Conservation (phyloP, 64 coral and sea anemone genomes). For the Platygyra sinensis region DNA sequence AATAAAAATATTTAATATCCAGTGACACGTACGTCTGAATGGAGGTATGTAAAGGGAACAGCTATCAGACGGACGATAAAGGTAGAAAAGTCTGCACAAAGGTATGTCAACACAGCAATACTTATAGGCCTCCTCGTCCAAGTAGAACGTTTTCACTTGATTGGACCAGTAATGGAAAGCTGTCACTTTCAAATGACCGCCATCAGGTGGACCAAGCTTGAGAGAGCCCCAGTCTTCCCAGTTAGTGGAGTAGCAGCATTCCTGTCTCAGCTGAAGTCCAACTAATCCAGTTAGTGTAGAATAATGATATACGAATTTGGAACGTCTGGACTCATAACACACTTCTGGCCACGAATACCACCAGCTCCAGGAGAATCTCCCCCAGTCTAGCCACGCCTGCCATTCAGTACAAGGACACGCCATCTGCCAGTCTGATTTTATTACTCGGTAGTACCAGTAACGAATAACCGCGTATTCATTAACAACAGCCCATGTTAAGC, state of each 20-base stretch:
- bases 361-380: slow-evolving; percentile 23
- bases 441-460: not conserved
- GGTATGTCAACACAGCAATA: slow-evolving; percentile 40
- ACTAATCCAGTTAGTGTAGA: not conserved
- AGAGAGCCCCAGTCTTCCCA: slow-evolving; percentile 22
- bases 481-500: not conserved
- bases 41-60: slow-evolving; percentile 19
- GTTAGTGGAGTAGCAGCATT: slow-evolving; percentile 34
- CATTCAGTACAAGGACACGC: slow-evolving; percentile 36
- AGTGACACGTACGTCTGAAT: slow-evolving; percentile 47
- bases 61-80: slow-evolving; percentile 47
- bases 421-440: not conserved
- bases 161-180: not conserved
- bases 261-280: not conserved
- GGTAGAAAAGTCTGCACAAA: slow-evolving; percentile 44
- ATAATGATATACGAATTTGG: not conserved
- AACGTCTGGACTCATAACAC: not conserved
- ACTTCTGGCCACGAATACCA: not conserved
- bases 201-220: not conserved
- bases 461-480: not conserved
- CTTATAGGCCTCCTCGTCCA: slow-evolving; percentile 30
- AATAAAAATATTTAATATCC: not conserved
- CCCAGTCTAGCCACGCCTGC: slow-evolving; percentile 27
- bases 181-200: not conserved
- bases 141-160: not conserved